phyloP scores from a whole-genome alignment of 2,797 vertebrate genomes.

The Propithecus deckenii region DNA sequence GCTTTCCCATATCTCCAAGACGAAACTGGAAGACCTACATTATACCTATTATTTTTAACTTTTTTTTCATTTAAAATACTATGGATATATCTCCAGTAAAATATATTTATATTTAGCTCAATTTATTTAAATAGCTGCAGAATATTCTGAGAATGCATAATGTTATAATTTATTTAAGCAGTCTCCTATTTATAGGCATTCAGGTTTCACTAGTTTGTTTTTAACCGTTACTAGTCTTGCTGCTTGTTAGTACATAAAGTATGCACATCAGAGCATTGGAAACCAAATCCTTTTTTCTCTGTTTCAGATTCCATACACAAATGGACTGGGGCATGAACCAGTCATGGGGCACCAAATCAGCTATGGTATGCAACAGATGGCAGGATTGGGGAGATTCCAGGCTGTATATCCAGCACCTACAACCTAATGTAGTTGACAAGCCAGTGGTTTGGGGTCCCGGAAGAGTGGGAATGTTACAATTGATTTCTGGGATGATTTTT shows the following conservation, averaged over 20 bases:
- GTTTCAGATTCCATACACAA: conserved; percentile 85
- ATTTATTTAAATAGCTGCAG: background rate
- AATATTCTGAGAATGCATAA: background rate
- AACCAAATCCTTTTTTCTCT: conserved; percentile 89
- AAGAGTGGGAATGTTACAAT: conserved; percentile 92
- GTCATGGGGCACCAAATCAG: conserved; percentile 88
- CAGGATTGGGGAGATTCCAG: conserved; percentile 88
- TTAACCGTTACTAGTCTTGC: background rate
- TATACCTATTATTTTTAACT: background rate
- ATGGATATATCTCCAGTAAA: background rate
- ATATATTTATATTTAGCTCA: background rate
- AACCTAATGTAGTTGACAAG: conserved; percentile 84
- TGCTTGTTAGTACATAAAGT: background rate
- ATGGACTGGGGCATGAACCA: conserved; percentile 87
- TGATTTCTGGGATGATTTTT: conserved; percentile 55
- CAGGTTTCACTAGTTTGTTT: background rate
- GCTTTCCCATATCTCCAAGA: background rate
- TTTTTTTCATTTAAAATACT: background rate
- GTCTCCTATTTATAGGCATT: background rate
- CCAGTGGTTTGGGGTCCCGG: conserved; percentile 85
- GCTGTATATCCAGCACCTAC: conserved; percentile 86
- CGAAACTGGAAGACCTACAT: background rate
- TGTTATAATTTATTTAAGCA: background rate
- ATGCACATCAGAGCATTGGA: conserved; percentile 87
- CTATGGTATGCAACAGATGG: conserved; percentile 89